phyloP scores from a whole-genome alignment of 2,888 invertebrate species.

The Sesamia inferens region DNA sequence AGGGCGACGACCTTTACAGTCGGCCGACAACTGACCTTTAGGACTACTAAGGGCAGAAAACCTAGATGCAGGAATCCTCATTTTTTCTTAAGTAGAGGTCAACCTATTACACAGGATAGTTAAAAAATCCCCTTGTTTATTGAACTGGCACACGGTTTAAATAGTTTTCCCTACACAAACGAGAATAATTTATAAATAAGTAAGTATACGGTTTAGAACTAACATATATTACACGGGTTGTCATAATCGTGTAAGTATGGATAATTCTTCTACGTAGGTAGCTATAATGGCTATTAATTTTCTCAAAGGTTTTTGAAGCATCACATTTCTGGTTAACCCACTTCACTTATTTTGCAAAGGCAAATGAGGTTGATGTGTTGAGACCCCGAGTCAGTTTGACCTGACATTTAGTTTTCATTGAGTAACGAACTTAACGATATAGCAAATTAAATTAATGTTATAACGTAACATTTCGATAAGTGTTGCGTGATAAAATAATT shows the following conservation, averaged over 20 bases:
- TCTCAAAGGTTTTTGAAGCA: too few relatives aligned
- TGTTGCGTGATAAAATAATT: slow-evolving; percentile 20
- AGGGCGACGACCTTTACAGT: slow-evolving; percentile 80
- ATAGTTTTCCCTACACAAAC: background rate
- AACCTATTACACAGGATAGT: slow-evolving; percentile 18
- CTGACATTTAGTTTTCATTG: slow-evolving; percentile 53
- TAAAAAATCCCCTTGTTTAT: background rate
- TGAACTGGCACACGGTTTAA: background rate
- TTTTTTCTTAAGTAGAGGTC: slow-evolving; percentile 50
- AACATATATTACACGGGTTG: too few relatives aligned
- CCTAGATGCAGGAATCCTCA: slow-evolving; percentile 54
- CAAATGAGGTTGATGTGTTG: slow-evolving; percentile 38
- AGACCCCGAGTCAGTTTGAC: slow-evolving; percentile 38
- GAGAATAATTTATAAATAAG: background rate
- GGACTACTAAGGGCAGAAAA: slow-evolving; percentile 66
- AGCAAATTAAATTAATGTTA: slow-evolving; percentile 32
- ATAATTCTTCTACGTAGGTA: background rate
- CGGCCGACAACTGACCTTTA: slow-evolving; percentile 86
- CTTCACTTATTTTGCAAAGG: background rate
- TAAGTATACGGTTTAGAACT: background rate
- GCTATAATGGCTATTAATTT: background rate
- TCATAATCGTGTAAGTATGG: background rate
- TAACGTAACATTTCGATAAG: slow-evolving; percentile 10
- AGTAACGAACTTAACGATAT: slow-evolving; percentile 21
- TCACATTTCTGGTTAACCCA: background rate